Base-by-base conservation (phyloP, 2,888 invertebrate genomes). In the Halictus ligatus region DNA sequence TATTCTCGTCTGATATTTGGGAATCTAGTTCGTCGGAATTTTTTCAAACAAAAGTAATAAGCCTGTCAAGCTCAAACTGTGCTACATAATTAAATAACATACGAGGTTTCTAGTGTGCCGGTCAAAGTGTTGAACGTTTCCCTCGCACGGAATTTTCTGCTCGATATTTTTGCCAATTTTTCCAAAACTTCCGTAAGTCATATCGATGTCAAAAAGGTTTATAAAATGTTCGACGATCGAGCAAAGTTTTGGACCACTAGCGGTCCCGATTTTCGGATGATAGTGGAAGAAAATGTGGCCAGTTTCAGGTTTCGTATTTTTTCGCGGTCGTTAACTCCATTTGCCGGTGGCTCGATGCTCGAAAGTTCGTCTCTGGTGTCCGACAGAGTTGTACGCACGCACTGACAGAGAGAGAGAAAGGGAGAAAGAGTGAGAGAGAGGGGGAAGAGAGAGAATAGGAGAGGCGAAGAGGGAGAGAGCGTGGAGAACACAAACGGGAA, bases 251-350 rank as follows among this genome's bases (percentile, higher is more conserved):
- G 54, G 18, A 3, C 5, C 54, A 7, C 2, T 0, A 64, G 2
- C 40, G 54, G 48, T 69, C 72, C 5, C 75, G 80, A n/a, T 75
- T 78, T 60, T 46, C 71, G 69, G 50, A 75, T 71, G 40, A 64
- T 15, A 25, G 43, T 10, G 25, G 35, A 21, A 18, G 35, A 21
- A 18, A 73, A 46, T 72, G 58, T 84, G 15, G 12, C 54, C 67
- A 71, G 67, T 85, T 60, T 18, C 54, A 46, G 35, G 67, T 86
- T 73, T 85, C 73, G 25, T 72, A 84, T 83, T 85, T 78, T 77
- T 83, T 69, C 82, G 78, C 75, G 85, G 87, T 87, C 90, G 86
- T 91, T 87, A 90, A 88, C 85, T 88, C 80, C 81, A 58, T 81
- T 90, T 83, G 72, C 81, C 60, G n/a, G 76, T 46, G 77, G 6